phyloP scores from a whole-genome alignment of 2,888 invertebrate genomes.

The Limnephilus lunatus region DNA sequence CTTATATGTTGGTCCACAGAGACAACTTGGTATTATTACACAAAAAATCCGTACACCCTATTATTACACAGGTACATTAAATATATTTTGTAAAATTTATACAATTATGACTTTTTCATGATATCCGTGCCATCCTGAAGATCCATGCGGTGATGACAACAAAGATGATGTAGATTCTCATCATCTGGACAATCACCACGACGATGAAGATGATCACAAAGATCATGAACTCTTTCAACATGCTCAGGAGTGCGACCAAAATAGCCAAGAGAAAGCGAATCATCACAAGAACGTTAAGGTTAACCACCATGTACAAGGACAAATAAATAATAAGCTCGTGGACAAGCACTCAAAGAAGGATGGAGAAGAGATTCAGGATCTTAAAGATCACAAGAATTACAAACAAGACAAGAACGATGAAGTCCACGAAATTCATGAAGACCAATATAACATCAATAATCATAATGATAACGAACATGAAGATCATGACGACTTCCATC shows the following conservation, averaged over 20 bases:
- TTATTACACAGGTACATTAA: no score
- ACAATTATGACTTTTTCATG: background rate
- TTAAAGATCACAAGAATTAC: background rate
- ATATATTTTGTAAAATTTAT: no score
- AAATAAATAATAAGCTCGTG: background rate
- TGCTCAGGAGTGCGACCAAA: background rate
- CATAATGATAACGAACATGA: background rate
- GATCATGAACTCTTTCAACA: background rate
- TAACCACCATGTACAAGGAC: background rate
- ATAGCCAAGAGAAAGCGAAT: background rate
- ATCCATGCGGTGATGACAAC: background rate
- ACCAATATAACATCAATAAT: background rate
- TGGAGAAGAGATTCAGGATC: background rate
- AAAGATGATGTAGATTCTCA: background rate
- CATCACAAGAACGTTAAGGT: background rate
- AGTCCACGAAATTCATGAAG: background rate
- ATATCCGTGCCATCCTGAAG: background rate
- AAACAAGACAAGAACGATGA: background rate
- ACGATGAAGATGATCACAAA: background rate
- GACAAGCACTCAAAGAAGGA: background rate
- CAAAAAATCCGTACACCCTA: no score
- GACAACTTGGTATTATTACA: no score
- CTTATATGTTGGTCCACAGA: no score
- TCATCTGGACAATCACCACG: background rate
- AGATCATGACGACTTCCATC: background rate